Percentiles rank a stretch among this genome's conserved stretches.
Evolutionary conservation across 2,113 vertebrate genomes (phyloP).

Genomic region (Myrmecophaga tridactyla): DNA sequence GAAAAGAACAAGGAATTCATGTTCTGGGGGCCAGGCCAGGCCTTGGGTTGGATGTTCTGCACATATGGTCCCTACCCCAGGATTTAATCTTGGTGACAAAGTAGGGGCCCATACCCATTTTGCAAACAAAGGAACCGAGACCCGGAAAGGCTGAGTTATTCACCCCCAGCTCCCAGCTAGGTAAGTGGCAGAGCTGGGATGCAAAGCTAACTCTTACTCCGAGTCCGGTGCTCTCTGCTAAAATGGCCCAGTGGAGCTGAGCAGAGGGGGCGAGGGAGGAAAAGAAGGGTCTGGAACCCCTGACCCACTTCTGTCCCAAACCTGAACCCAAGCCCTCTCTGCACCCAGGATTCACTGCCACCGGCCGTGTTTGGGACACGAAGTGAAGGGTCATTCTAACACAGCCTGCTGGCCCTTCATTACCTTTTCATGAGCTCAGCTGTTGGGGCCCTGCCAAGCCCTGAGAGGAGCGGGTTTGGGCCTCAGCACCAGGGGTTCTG

Average conservation of each 20-base stretch:
- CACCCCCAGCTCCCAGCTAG: neutral
- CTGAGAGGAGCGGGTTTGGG: neutral
- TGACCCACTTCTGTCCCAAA: no score
- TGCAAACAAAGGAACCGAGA: neutral
- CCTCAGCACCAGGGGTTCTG: neutral
- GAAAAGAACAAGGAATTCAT: neutral
- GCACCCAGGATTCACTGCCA: neutral
- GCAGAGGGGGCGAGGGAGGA: neutral
- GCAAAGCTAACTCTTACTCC: neutral
- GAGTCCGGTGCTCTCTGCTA: neutral
- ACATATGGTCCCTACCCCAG: neutral
- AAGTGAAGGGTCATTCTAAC: neutral
- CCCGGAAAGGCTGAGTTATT: neutral
- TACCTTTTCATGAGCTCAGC: neutral
- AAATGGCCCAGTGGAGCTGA: neutral
- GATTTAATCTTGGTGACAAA: neutral
- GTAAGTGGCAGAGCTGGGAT: neutral
- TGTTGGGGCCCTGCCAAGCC: neutral
- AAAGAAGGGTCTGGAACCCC: neutral
- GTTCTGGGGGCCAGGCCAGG: neutral
- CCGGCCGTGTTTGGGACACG: neutral
- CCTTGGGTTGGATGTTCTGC: neutral
- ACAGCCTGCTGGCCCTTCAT: neutral
- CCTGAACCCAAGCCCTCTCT: neutral
- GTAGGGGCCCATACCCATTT: neutral